Evolutionary conservation across 2,888 invertebrate species (phyloP).

Genomic region (Scelioninae gen. 2): DNA sequence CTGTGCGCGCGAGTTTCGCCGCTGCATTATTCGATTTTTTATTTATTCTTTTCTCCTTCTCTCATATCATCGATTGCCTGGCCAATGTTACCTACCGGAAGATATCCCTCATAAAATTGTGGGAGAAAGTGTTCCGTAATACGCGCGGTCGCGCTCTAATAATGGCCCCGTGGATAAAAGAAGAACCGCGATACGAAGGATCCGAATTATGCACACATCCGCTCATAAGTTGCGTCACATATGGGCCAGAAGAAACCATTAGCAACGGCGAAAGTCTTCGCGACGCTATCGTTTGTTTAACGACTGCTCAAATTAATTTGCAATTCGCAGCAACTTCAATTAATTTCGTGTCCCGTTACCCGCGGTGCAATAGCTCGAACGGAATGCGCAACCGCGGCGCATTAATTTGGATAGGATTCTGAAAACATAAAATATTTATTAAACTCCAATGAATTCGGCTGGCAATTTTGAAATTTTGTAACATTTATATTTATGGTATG

Average conservation of each 20-base stretch:
- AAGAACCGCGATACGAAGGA: conserved; percentile 22
- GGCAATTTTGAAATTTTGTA: no score
- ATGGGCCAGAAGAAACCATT: conserved; percentile 18
- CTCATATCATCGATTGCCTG: conserved; percentile 41
- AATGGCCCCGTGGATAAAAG: conserved; percentile 31
- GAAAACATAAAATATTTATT: no score
- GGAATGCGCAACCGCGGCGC: no score
- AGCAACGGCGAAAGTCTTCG: conserved; percentile 37
- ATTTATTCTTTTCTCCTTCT: conserved; percentile 17
- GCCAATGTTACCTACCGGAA: conserved; percentile 53
- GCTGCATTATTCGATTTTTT: no score
- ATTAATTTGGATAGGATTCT: no score
- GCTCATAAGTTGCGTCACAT: conserved; percentile 29
- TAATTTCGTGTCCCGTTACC: no score
- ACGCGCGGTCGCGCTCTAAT: conserved; percentile 49
- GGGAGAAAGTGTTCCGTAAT: conserved; percentile 74
- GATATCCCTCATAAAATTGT: conserved; percentile 67
- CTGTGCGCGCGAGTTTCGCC: conserved; percentile 21
- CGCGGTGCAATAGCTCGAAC: no score
- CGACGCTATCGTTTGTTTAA: neutral
- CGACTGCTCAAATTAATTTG: no score
- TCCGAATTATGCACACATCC: conserved; percentile 32
- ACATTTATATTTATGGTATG: no score
- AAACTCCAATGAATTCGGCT: no score
- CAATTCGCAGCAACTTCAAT: no score